phyloP scores from a whole-genome alignment of 2,797 vertebrate genomes.

The Hylomyscus alleni region DNA sequence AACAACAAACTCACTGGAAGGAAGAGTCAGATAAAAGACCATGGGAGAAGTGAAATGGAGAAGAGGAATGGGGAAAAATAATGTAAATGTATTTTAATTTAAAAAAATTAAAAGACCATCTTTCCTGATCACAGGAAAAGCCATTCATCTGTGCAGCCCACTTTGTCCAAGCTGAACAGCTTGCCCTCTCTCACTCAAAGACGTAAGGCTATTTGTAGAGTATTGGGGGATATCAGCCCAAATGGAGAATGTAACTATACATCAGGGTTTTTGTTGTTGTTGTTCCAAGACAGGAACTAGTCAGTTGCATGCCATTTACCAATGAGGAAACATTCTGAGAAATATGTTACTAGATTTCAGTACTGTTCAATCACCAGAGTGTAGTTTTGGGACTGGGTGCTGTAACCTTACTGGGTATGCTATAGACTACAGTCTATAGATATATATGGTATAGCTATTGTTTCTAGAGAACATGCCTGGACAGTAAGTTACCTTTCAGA shows the following conservation, averaged over 20 bases:
- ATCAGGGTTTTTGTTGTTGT: neutral
- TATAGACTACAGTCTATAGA: too few relatives aligned
- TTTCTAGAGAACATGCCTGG: neutral
- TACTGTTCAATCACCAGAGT: neutral
- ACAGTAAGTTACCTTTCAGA: neutral
- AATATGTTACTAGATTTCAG: neutral
- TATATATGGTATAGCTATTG: neutral
- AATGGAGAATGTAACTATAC: constrained; percentile 70
- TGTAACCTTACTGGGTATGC: neutral
- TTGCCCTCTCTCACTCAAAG: neutral
- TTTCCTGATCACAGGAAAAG: neutral
- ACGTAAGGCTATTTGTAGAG: neutral
- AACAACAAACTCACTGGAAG: neutral
- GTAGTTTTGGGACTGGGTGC: neutral
- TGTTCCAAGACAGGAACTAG: constrained; percentile 42
- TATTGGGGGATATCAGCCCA: constrained; percentile 61
- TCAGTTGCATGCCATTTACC: neutral
- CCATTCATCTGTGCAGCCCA: neutral
- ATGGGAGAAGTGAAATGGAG: neutral
- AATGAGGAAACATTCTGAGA: neutral
- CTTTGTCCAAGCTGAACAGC: constrained; percentile 36
- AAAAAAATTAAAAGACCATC: neutral
- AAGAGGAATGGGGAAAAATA: neutral
- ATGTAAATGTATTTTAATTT: neutral
- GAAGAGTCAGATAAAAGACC: neutral